Percentiles rank a stretch among this genome's conserved stretches.
Evolutionary conservation across 1,140 invertebrate genomes (phyloP).

Genomic region (Archegozetes longisetosus): DNA sequence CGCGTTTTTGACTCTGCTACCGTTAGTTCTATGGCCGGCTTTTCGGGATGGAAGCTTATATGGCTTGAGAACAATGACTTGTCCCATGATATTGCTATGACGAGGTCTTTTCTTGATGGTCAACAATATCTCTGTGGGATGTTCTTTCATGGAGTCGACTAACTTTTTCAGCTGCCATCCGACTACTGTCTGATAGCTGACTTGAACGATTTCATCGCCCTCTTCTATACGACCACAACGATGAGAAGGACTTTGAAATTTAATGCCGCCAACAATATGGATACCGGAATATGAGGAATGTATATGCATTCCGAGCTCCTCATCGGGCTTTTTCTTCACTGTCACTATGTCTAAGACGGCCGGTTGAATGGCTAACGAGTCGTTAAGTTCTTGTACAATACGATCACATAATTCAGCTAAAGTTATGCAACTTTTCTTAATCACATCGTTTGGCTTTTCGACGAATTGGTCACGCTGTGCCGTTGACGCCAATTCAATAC

Average conservation of each 20-base stretch:
- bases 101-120: conserved; percentile 66
- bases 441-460: conserved; percentile 51
- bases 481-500: conserved; percentile 66
- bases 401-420: conserved; percentile 61
- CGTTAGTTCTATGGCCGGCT: not conserved
- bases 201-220: conserved; percentile 82
- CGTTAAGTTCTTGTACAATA: conserved; percentile 66
- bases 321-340: conserved; percentile 44
- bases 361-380: conserved; percentile 74
- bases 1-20: not conserved
- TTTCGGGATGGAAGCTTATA: conserved; percentile 20
- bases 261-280: conserved; percentile 68
- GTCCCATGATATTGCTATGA: conserved; percentile 31
- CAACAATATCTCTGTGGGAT: conserved; percentile 57
- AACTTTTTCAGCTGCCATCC: conserved; percentile 70
- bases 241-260: conserved; percentile 41
- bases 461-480: conserved; percentile 72
- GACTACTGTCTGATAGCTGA: conserved; percentile 79
- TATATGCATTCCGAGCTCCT: conserved; percentile 51
- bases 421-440: conserved; percentile 39
- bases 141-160: conserved; percentile 54
- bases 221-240: conserved; percentile 74
- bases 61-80: conserved; percentile 20
- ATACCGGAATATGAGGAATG: conserved; percentile 65
- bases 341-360: conserved; percentile 67